Conservation (phyloP, 53 echinoderm and acorn worm genomes). For the Echinarachnius parma region DNA sequence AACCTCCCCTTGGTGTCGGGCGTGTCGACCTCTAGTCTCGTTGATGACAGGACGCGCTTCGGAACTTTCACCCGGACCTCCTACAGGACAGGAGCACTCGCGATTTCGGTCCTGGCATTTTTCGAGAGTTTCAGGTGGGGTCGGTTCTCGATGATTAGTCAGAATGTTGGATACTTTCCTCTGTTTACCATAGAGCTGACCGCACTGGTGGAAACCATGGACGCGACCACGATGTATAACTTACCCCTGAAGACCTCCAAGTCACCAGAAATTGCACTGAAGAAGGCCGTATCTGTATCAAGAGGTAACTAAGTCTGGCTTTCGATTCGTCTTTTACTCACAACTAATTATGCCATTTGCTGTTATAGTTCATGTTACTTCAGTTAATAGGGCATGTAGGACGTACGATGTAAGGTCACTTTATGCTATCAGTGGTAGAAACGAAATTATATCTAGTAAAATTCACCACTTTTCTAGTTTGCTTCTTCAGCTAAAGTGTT, state of each 20-base stretch:
- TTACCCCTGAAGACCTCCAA: background rate
- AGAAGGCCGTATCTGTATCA: background rate
- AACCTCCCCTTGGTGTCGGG: conserved; percentile 59
- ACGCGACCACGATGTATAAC: background rate
- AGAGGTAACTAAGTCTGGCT: conserved; percentile 9
- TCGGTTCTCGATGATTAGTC: conserved; percentile 14
- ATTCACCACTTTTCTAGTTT: too few species aligned
- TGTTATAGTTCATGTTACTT: too few species aligned
- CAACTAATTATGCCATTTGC: too few species aligned
- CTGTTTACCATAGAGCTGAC: background rate
- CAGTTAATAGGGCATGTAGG: too few species aligned
- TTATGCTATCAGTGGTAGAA: too few species aligned
- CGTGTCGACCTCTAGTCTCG: conserved; percentile 26
- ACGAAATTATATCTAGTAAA: too few species aligned
- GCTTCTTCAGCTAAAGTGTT: too few species aligned
- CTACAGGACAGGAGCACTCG: conserved; percentile 27
- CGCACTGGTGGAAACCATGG: background rate
- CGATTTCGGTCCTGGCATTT: background rate
- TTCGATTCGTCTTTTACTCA: too few species aligned
- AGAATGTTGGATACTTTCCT: background rate
- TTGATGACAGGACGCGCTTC: conserved; percentile 32
- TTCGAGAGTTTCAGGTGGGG: conserved; percentile 25
- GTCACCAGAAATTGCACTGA: background rate
- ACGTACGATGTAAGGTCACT: too few species aligned
- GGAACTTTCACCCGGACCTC: conserved; percentile 53